Conservation (phyloP, 2,113 vertebrate species). For the Telmatochromis sp. region DNA sequence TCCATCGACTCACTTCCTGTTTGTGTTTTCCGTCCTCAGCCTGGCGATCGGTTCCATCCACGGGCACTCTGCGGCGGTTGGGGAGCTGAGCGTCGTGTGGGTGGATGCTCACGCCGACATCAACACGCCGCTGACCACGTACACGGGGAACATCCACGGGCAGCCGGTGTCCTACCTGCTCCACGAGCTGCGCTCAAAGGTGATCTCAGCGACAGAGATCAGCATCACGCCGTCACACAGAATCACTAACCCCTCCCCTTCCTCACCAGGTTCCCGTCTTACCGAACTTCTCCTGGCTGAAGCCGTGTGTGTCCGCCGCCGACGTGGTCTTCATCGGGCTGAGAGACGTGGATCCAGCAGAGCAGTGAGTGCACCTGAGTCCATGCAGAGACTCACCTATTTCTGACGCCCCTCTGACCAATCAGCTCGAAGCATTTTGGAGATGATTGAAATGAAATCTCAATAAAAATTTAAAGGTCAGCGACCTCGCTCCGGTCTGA, state of each 20-base stretch:
- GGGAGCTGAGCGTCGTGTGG: slow-evolving; percentile 67
- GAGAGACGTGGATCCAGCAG: slow-evolving; percentile 73
- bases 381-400: not conserved
- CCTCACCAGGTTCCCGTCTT: slow-evolving; percentile 34
- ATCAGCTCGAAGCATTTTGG: not conserved
- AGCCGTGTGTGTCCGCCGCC: slow-evolving; percentile 61
- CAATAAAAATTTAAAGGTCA: not conserved
- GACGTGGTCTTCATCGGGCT: slow-evolving; percentile 74
- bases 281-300: slow-evolving; percentile 71
- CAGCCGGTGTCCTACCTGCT: slow-evolving; percentile 71
- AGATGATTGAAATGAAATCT: not conserved
- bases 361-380: slow-evolving; percentile 53
- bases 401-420: not conserved
- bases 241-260: not conserved
- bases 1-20: not conserved
- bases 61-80: slow-evolving; percentile 58
- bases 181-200: slow-evolving; percentile 62
- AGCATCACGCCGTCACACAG: not conserved
- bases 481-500: not conserved
- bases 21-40: slow-evolving; percentile 7
- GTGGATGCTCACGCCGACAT: slow-evolving; percentile 78
- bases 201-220: not conserved
- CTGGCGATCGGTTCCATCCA: slow-evolving; percentile 74
- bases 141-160: slow-evolving; percentile 73
- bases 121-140: slow-evolving; percentile 69